phyloP scores from a whole-genome alignment of 92 coral and sea anemone genomes.

The Heteractis magnifica region DNA sequence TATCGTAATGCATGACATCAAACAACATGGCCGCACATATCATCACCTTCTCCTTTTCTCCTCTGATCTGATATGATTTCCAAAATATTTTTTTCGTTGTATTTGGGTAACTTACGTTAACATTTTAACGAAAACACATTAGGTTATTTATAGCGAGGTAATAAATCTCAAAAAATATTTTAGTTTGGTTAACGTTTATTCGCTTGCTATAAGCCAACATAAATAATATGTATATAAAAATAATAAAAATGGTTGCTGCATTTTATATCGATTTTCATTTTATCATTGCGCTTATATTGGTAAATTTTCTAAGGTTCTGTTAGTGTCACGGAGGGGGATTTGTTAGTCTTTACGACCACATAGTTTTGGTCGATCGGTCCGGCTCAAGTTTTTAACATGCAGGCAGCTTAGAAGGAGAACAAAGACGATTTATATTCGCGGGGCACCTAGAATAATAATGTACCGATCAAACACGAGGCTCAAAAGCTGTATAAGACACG shows the following conservation, averaged over 20 bases:
- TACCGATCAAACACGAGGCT: background rate
- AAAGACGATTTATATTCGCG: background rate
- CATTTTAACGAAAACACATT: background rate
- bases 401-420: background rate
- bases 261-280: no score
- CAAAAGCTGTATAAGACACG: background rate
- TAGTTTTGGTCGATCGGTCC: background rate
- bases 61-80: background rate
- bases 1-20: no score
- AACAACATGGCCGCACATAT: no score
- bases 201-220: no score
- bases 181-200: no score
- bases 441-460: no score
- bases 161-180: no score
- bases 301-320: background rate
- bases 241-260: background rate
- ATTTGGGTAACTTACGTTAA: background rate
- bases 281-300: no score
- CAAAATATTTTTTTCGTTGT: background rate
- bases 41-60: no score
- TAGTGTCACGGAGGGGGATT: background rate
- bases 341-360: background rate
- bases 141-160: no score
- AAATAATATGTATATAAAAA: no score
- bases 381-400: background rate